Percentiles rank a stretch among this genome's conserved stretches.
These are phyloP conservation scores for Myotis lucifugus DNA, from an alignment of 2,113 vertebrate species.

Conservation along the genomic window DNA sequence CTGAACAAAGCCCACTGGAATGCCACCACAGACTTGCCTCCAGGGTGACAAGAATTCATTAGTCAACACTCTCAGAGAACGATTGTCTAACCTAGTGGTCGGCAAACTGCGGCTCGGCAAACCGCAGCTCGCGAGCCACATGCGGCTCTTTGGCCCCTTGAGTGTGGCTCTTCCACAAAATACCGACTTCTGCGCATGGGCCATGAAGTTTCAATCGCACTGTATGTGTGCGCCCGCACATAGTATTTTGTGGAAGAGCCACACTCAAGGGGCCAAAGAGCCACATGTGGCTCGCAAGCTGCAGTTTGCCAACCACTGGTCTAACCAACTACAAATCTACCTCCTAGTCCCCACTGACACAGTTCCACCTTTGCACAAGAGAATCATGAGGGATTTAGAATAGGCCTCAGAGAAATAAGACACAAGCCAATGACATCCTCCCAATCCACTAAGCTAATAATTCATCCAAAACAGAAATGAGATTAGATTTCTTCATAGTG, in stretches of 20 bases:
- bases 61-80: neutral
- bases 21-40: neutral
- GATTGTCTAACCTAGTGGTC: neutral
- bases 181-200: too few relatives aligned
- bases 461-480: neutral
- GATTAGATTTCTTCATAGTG: neutral
- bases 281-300: too few relatives aligned
- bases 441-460: neutral
- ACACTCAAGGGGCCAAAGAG: too few relatives aligned
- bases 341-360: neutral
- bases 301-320: neutral
- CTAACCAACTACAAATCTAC: neutral
- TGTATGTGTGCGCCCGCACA: too few relatives aligned
- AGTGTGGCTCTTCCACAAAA: too few relatives aligned
- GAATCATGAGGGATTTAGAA: neutral
- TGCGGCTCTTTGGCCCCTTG: too few relatives aligned
- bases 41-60: neutral
- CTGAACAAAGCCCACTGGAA: conserved; percentile 23
- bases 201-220: too few relatives aligned
- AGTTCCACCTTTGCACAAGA: neutral
- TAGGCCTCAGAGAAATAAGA: neutral
- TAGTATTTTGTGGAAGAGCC: too few relatives aligned
- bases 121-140: too few relatives aligned
- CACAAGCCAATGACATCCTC: neutral
- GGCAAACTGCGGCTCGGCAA: too few relatives aligned